Conservation (phyloP, 1,140 invertebrate species). For the Zaprionus lachaisei region DNA sequence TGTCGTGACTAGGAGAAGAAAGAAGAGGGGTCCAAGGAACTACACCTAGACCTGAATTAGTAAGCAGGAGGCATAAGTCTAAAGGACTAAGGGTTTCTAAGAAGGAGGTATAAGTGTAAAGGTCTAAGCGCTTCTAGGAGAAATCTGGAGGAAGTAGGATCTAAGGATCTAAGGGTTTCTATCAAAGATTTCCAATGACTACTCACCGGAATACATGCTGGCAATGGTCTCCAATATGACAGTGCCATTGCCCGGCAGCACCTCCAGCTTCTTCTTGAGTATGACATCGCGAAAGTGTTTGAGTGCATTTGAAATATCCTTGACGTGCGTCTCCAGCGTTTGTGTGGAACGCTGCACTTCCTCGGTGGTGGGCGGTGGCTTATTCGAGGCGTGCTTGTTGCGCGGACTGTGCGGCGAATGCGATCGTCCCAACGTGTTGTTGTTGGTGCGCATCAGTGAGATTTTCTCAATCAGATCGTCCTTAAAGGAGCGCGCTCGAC, state of each 20-base stretch:
- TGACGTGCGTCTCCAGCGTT: slow-evolving; percentile 88
- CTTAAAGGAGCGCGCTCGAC: slow-evolving; percentile 94
- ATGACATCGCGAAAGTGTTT: slow-evolving; percentile 96
- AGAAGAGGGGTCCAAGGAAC: too few relatives aligned
- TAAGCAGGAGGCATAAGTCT: too few relatives aligned
- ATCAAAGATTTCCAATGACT: background rate
- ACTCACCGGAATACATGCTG: slow-evolving; percentile 91
- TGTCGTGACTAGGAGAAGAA: too few relatives aligned
- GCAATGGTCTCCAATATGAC: slow-evolving; percentile 96
- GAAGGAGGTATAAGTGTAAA: too few relatives aligned
- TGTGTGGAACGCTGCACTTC: slow-evolving; percentile 86
- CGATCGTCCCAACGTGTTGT: slow-evolving; percentile 85
- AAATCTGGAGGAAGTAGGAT: too few relatives aligned
- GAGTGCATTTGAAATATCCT: slow-evolving; percentile 90
- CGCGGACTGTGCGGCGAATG: slow-evolving; percentile 87
- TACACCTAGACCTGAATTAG: too few relatives aligned
- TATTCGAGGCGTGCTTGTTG: slow-evolving; percentile 84
- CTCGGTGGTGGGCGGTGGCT: slow-evolving; percentile 85
- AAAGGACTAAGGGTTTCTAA: too few relatives aligned
- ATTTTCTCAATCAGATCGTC: slow-evolving; percentile 95
- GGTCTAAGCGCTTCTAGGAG: too few relatives aligned
- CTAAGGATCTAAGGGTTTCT: too few relatives aligned
- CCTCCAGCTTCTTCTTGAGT: slow-evolving; percentile 95
- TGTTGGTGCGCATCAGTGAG: slow-evolving; percentile 90
- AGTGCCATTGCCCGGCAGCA: slow-evolving; percentile 95